phyloP scores from a whole-genome alignment of 2,113 vertebrate genomes.

The Pristiophorus japonicus region DNA sequence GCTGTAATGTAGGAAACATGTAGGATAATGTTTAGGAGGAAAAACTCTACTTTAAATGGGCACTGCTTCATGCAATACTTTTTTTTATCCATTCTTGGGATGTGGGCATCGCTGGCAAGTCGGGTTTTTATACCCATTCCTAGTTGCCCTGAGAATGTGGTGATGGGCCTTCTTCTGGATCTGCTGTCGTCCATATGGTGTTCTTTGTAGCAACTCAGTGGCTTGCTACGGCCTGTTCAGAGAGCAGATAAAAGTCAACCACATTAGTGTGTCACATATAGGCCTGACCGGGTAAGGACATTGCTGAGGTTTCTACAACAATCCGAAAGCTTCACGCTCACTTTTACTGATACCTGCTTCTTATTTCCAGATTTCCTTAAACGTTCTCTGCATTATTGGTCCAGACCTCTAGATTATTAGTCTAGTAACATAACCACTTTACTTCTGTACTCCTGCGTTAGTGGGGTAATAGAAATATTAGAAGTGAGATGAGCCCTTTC shows the following conservation, averaged over 20 bases:
- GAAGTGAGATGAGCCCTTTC: not conserved
- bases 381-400: not conserved
- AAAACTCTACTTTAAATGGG: not conserved
- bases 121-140: not conserved
- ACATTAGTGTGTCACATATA: not conserved
- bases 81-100: not conserved
- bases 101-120: not conserved
- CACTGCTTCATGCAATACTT: not conserved
- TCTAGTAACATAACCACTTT: too few species aligned
- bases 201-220: not conserved
- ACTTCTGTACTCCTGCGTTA: not conserved
- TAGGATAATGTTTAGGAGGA: not conserved
- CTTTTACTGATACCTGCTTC: not conserved
- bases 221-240: not conserved
- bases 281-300: not conserved
- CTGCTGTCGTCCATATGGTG: not conserved
- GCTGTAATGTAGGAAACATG: not conserved
- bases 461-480: not conserved
- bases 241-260: not conserved
- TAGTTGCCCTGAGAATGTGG: too few species aligned
- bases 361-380: not conserved
- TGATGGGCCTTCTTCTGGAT: not conserved
- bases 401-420: not conserved
- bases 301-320: not conserved
- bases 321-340: not conserved